These are phyloP conservation scores for Solea senegalensis DNA, from an alignment of 2,113 vertebrate species.

Conservation along the genomic window DNA sequence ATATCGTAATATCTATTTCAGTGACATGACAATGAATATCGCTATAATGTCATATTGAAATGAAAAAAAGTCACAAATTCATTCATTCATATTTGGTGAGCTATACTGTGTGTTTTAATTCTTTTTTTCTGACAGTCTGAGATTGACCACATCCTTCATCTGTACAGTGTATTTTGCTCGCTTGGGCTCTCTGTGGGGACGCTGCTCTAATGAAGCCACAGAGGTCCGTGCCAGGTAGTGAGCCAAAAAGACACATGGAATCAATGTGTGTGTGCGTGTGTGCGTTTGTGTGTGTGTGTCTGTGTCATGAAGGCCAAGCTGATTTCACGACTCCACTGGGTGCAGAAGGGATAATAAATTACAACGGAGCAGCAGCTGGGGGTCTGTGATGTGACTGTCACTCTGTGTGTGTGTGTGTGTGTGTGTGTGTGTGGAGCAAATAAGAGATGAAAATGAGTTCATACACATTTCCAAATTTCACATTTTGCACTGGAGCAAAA, in stretches of 20 bases:
- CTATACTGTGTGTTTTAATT: slow-evolving; percentile 2
- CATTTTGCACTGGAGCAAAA: too few relatives aligned
- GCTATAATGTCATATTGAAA: neutral
- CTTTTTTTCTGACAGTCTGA: slow-evolving; percentile 32
- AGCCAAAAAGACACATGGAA: slow-evolving; percentile 39
- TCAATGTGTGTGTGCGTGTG: slow-evolving; percentile 29
- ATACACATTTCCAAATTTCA: too few relatives aligned
- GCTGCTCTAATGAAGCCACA: slow-evolving; percentile 79
- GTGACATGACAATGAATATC: too few relatives aligned
- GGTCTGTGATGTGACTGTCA: slow-evolving; percentile 58
- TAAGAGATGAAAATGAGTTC: slow-evolving; percentile 1
- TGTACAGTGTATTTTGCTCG: slow-evolving; percentile 54
- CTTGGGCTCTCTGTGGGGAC: slow-evolving; percentile 61
- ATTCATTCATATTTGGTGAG: neutral
- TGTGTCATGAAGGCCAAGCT: slow-evolving; percentile 61
- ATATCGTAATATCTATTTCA: too few relatives aligned
- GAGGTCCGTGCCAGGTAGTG: slow-evolving; percentile 63
- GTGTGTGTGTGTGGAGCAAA: slow-evolving; percentile 23
- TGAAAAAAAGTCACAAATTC: slow-evolving; percentile 1
- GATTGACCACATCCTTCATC: slow-evolving; percentile 55
- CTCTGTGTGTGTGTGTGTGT: slow-evolving; percentile 16
- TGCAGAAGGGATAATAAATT: slow-evolving; percentile 76
- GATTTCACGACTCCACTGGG: slow-evolving; percentile 80
- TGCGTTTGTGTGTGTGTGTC: slow-evolving; percentile 24
- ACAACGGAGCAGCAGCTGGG: slow-evolving; percentile 75